These are phyloP conservation scores for Gobius niger DNA, from an alignment of 2,113 vertebrate species.

Conservation along the genomic window DNA sequence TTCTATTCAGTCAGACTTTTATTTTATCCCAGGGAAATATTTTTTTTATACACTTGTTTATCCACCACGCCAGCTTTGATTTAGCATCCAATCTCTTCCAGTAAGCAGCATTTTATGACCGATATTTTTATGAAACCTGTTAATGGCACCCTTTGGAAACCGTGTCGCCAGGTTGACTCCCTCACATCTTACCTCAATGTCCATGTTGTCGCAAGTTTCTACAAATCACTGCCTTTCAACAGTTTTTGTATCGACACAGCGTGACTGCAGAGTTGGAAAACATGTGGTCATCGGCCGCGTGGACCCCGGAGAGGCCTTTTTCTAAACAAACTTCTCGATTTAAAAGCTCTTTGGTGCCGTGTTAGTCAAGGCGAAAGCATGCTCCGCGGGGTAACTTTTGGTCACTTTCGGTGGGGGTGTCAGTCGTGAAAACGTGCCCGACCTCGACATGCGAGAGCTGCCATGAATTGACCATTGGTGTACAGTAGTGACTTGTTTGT, in stretches of 20 bases:
- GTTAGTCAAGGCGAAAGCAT: conserved; percentile 26
- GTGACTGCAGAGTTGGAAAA: conserved; percentile 30
- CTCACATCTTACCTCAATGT: not conserved
- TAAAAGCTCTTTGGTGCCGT: conserved; percentile 51
- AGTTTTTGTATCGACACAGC: conserved; percentile 29
- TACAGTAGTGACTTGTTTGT: conserved; percentile 33
- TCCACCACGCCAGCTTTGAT: conserved; percentile 6
- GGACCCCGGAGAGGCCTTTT: conserved; percentile 31
- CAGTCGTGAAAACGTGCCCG: conserved; percentile 37
- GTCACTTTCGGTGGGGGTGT: conserved; percentile 35
- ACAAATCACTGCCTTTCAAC: not conserved
- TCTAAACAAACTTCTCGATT: conserved; percentile 57
- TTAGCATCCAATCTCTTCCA: conserved; percentile 13
- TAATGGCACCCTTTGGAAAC: conserved; percentile 8
- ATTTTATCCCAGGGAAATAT: conserved; percentile 23
- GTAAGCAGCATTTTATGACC: conserved; percentile 23
- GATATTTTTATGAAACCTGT: conserved; percentile 27
- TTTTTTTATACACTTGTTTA: conserved; percentile 24
- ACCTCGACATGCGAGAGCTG: conserved; percentile 26
- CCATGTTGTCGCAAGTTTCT: not conserved
- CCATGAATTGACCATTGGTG: conserved; percentile 45
- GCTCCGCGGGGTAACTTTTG: conserved; percentile 36
- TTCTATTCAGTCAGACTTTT: conserved; percentile 37
- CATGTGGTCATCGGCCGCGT: conserved; percentile 29
- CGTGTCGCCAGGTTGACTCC: conserved; percentile 1